Conservation (phyloP, 1,140 invertebrate species). For the Helicoverpa zea region DNA sequence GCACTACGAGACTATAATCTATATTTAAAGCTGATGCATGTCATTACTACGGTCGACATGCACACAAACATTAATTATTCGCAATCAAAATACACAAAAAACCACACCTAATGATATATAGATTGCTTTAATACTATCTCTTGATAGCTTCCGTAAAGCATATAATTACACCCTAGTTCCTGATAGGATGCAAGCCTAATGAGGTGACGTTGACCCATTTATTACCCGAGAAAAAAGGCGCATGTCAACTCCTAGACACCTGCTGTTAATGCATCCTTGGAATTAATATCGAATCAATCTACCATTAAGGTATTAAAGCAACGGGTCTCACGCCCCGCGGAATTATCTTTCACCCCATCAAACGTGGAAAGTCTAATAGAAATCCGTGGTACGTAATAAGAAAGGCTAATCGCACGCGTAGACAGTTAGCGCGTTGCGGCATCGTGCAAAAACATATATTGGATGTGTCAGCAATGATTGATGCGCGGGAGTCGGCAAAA, state of each 20-base stretch:
- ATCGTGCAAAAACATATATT: conserved; percentile 83
- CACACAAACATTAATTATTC: conserved; percentile 43
- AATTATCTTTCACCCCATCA: conserved; percentile 84
- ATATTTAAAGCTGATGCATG: conserved; percentile 16
- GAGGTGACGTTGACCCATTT: conserved; percentile 54
- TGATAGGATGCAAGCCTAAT: conserved; percentile 41
- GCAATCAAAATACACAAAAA: conserved; percentile 40
- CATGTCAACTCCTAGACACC: conserved; percentile 52
- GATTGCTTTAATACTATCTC: conserved; percentile 45
- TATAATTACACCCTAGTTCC: conserved; percentile 50
- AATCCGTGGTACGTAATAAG: conserved; percentile 84
- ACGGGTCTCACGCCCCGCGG: conserved; percentile 80
- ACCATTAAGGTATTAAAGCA: conserved; percentile 84
- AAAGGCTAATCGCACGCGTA: conserved; percentile 81
- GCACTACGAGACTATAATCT: not conserved
- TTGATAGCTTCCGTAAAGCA: conserved; percentile 44
- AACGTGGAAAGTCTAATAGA: conserved; percentile 84
- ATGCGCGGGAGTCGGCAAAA: conserved; percentile 76
- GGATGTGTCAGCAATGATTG: conserved; percentile 85
- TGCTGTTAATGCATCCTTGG: conserved; percentile 67
- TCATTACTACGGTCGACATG: conserved; percentile 11
- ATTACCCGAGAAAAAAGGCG: conserved; percentile 66
- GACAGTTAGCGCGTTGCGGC: conserved; percentile 79
- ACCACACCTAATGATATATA: conserved; percentile 46
- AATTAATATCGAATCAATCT: conserved; percentile 85